Evolutionary conservation across 2,113 vertebrate genomes (phyloP), one percentile per base, ranked within the genome.

Genomic region (Neolamprologus falcicula): DNA sequence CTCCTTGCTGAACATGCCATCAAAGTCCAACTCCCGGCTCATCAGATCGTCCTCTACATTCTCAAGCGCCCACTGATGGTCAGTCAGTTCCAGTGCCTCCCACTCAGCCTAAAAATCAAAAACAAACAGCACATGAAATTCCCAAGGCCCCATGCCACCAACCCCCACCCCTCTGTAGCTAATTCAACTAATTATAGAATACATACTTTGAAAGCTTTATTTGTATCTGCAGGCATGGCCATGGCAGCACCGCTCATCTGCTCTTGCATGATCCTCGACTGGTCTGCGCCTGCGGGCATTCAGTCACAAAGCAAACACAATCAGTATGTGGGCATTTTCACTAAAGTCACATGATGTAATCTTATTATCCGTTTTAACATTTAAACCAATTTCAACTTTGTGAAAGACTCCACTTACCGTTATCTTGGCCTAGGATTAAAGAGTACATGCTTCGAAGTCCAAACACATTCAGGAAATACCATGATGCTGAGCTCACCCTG

Each of bases 381-480:
- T 76, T 28, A 47, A 2, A 73, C 10, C 14, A 28, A 28, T 47
- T 28, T 76, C 42, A 76, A 76, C 42, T 28, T 47, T 28, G 14
- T 47, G 24, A 80, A 80, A 35, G 26, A 78, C 19, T 76, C 10
- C 6, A 73, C 47, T 94, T 97, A 99, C 99, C 99, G 88, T 99
- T 99, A 92, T 99, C 99, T 95, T 99, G 99, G 91, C 99, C 99
- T 82, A 99, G 96, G 90, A 99, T 99, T 87, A 99, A 96, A 2
- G 98, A 99, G 89, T 99, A 99, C 97, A 99, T 99, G 97, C 99
- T 99, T 92, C 99, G 96, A 86, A 99, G 97, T 92, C 99, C 99
- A 97, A 99, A 99, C 13, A 99, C 99, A 89, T 99, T 99, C 89
- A 99, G 96, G 93, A 99, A 99, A 94, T 99, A 99, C 99, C 99